Evolutionary conservation across 1,140 invertebrate species (phyloP).

Genomic region (Zaprionus nigranus): DNA sequence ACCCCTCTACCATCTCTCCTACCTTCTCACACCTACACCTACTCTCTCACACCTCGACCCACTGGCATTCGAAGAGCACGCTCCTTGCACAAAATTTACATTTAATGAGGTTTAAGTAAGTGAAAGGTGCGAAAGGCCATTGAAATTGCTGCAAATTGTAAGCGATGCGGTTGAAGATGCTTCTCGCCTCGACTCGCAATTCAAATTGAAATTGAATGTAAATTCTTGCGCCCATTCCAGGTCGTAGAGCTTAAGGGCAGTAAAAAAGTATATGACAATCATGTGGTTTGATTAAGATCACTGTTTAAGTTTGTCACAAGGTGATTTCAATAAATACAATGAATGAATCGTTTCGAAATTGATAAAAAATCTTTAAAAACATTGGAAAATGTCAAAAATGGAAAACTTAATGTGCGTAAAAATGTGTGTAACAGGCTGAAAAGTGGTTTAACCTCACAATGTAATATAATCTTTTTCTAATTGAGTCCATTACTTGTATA

Average conservation of each 20-base stretch:
- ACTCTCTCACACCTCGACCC: neutral
- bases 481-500: too few relatives aligned
- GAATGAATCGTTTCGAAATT: too few relatives aligned
- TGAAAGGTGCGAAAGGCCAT: slow-evolving; percentile 62
- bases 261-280: neutral
- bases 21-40: neutral
- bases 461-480: too few relatives aligned
- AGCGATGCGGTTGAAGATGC: slow-evolving; percentile 26
- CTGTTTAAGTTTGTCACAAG: neutral
- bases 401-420: too few relatives aligned
- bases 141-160: slow-evolving; percentile 26
- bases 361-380: too few relatives aligned
- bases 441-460: too few relatives aligned
- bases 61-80: neutral
- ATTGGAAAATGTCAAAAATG: too few relatives aligned
- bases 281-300: neutral
- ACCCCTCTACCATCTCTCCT: neutral
- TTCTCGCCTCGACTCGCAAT: neutral
- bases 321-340: neutral
- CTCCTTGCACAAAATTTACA: slow-evolving; percentile 66
- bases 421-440: too few relatives aligned
- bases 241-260: neutral
- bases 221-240: neutral
- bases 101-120: slow-evolving; percentile 76
- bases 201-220: slow-evolving; percentile 2